Conservation (phyloP, 2,888 invertebrate species). For the Elmis aenea region DNA sequence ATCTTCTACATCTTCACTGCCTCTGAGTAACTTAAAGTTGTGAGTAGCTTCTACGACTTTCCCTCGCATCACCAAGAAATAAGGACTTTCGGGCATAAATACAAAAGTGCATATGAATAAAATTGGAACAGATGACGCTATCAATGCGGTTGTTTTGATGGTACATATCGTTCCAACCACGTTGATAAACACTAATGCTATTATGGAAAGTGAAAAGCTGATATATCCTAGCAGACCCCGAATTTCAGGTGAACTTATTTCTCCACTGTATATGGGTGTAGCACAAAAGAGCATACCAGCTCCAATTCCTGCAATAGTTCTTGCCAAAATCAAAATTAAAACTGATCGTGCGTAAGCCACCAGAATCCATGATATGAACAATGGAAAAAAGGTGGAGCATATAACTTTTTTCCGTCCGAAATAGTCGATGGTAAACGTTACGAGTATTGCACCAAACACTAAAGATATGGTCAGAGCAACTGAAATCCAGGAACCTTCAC, state of each 20-base stretch:
- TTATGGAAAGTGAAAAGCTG: constrained; percentile 52
- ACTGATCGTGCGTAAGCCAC: constrained; percentile 55
- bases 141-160: constrained; percentile 49
- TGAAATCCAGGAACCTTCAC: constrained; percentile 58
- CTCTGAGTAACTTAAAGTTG: constrained; percentile 54
- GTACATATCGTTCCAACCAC: constrained; percentile 55
- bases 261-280: constrained; percentile 56
- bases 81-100: constrained; percentile 62
- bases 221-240: constrained; percentile 60
- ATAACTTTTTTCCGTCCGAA: no score
- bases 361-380: constrained; percentile 57
- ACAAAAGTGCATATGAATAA: constrained; percentile 53
- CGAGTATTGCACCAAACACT: no score
- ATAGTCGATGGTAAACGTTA: no score
- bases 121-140: constrained; percentile 54
- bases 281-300: constrained; percentile 44
- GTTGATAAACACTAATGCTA: constrained; percentile 58
- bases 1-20: constrained; percentile 47
- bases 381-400: constrained; percentile 24
- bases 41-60: constrained; percentile 44
- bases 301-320: constrained; percentile 51
- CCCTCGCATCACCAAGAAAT: constrained; percentile 42
- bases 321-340: constrained; percentile 49
- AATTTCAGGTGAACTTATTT: constrained; percentile 54
- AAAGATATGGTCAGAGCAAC: no score